phyloP scores from a whole-genome alignment of 2,888 invertebrate genomes.

The Yponomeuta cagnagella region DNA sequence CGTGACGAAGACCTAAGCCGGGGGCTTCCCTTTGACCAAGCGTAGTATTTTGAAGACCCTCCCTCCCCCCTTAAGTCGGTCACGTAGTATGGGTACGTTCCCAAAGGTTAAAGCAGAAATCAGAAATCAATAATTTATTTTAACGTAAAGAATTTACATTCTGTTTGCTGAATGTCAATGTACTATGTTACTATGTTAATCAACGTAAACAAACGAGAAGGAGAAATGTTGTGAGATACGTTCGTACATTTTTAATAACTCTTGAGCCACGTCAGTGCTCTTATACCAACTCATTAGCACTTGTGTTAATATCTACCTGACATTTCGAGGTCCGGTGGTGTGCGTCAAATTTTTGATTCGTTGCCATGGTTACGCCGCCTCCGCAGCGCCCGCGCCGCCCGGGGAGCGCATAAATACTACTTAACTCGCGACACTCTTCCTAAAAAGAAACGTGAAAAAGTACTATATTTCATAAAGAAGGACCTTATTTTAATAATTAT shows the following conservation, averaged over 20 bases:
- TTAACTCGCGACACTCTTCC: conserved; percentile 56
- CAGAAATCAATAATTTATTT: too few relatives aligned
- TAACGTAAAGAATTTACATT: too few relatives aligned
- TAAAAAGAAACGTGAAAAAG: conserved; percentile 51
- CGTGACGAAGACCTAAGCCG: too few relatives aligned
- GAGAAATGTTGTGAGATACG: too few relatives aligned
- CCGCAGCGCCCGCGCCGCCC: conserved; percentile 41
- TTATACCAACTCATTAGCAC: background rate
- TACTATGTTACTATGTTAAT: too few relatives aligned
- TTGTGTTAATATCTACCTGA: conserved; percentile 1
- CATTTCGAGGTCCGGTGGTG: background rate
- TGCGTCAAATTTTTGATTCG: conserved; percentile 35
- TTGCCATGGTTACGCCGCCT: conserved; percentile 35
- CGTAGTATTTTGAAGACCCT: too few relatives aligned
- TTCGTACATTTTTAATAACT: background rate
- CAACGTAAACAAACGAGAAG: too few relatives aligned
- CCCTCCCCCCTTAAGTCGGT: too few relatives aligned
- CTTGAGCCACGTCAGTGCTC: background rate
- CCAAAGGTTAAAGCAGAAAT: too few relatives aligned
- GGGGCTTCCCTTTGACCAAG: too few relatives aligned
- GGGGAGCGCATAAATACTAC: conserved; percentile 74
- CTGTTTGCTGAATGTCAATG: too few relatives aligned
- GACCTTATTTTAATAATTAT: conserved; percentile 65
- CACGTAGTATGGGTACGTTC: too few relatives aligned
- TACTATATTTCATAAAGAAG: conserved; percentile 31